Base-by-base conservation (phyloP, 2,113 vertebrate genomes). In the Grallaria varia region DNA sequence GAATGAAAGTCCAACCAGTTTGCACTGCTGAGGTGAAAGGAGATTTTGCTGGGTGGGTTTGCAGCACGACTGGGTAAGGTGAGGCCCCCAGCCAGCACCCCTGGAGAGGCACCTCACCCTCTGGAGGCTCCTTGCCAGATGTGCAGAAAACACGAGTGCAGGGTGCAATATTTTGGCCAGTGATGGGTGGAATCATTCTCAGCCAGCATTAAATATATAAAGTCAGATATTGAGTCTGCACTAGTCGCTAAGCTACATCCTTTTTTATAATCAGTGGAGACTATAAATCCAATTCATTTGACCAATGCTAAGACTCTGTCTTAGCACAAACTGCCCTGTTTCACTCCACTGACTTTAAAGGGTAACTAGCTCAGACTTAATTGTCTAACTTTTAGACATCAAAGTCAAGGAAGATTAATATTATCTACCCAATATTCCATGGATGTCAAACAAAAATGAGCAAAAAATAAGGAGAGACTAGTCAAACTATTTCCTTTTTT, bases 341-440 rank as follows among this genome's bases (percentile, higher is more conserved):
- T 94, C 92, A 93, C 90, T 94, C 74, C 62, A 76, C 82, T 91
- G 75, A 83, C 90, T 95, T 84, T 78, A 91, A 84, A 96, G 64
- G 52, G 77, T 84, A 91, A 89, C 77, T 90, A 87, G 67, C 60
- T 85, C 71, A 90, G 85, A 60, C 87, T 93, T 91, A 89, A 93
- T 85, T 92, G 91, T 89, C 89, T 92, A 95, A 90, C 80, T 92
- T 89, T 64, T 63, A 95, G 87, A 92, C 84, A 95, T 83, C 55
- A 86, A 87, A 86, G 83, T 74, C 79, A 91, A 82, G 75, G 56
- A 95, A 93, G 83, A 89, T 77, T 33, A 92, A 78, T 91, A 94
- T 80, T 96, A 87, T 90, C 86, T 85, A 80, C 68, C 78, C 55
- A 92, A 47, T 81, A 86, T 92, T 93, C 24, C 27, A 64, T 7